Evolutionary conservation across 2,113 vertebrate species (phyloP), one percentile per base, ranked within the genome.

Genomic region (Stegostoma tigrinum): DNA sequence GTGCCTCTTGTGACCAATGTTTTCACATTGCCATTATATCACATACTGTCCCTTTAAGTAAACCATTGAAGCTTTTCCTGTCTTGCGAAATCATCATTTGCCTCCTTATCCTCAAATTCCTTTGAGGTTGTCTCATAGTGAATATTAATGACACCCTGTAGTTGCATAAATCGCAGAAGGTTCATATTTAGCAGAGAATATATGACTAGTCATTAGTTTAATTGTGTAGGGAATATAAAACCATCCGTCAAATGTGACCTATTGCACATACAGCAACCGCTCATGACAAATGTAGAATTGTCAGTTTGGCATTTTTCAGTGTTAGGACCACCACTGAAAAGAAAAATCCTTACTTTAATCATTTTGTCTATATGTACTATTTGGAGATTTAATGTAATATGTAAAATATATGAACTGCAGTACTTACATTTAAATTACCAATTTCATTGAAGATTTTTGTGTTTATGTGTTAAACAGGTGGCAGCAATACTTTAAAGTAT

Each of bases 131-230:
- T 48, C 48, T 42, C 66, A 67, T 68, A 12, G 66, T 94, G 91
- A 94, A 67, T 42, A 70, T 48, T 68, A 70, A 45, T 70, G 23
- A 94, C 66, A 70, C 17, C 42, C 7, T 70, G 93, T 68, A 72
- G 93, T 94, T 94, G 67, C 27, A 94, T 94, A 70, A 94, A 94
- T 70, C 21, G 68, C 23, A 94, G n/a, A 68, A 52, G 48, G 30
- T 45, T 70, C 66, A 94, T 94, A 45, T 24, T 94, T 94, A 70
- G 67, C 93, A 48, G 64, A 70, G 67, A 94, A 94, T 45, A 70
- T 94, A 27, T 70, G 66, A 70, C 30, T 94, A 94, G 64, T 94
- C 61, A 70, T 67, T 70, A 70, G 34, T 68, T 38, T 70, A 94
- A 94, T 70, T 48, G 64, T 94, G 42, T 42, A 70, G 21, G 93